Percentiles rank a stretch among this genome's conserved stretches.
phyloP scores from a whole-genome alignment of 2,888 invertebrate species.

The Chymomyza caudatula region DNA sequence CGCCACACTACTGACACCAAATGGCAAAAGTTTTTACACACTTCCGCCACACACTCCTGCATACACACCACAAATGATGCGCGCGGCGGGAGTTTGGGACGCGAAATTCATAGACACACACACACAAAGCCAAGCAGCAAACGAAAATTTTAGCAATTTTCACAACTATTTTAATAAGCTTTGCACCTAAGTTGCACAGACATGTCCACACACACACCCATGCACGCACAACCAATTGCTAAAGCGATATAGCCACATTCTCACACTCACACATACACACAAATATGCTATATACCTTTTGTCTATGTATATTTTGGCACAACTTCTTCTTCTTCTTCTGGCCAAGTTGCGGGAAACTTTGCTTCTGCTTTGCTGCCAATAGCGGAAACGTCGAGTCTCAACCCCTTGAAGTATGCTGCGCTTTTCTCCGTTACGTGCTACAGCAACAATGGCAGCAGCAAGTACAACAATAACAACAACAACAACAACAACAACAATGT shows the following conservation, averaged over 20 bases:
- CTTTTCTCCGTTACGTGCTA: background rate
- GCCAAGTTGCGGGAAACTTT: background rate
- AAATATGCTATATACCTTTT: background rate
- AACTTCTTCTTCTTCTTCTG: background rate
- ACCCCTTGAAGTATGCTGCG: background rate
- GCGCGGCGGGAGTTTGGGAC: background rate
- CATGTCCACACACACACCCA: background rate
- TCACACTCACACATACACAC: background rate
- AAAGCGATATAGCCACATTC: background rate
- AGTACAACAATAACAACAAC: slow-evolving; percentile 5
- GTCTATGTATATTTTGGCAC: background rate
- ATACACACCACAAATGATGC: background rate
- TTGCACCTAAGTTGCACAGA: background rate
- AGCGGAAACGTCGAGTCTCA: background rate
- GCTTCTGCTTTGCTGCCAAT: background rate
- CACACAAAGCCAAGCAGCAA: background rate
- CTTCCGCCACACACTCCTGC: background rate
- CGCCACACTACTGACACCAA: background rate
- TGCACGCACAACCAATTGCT: background rate
- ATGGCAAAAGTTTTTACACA: background rate
- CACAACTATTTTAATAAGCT: slow-evolving; percentile 6
- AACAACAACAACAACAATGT: slow-evolving; percentile 10
- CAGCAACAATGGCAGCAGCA: slow-evolving; percentile 14
- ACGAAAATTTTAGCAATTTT: background rate
- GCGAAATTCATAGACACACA: background rate